Percentiles rank a stretch among this genome's conserved stretches.
Conservation (phyloP, 2,113 vertebrate species). For the Colaptes auratus region DNA sequence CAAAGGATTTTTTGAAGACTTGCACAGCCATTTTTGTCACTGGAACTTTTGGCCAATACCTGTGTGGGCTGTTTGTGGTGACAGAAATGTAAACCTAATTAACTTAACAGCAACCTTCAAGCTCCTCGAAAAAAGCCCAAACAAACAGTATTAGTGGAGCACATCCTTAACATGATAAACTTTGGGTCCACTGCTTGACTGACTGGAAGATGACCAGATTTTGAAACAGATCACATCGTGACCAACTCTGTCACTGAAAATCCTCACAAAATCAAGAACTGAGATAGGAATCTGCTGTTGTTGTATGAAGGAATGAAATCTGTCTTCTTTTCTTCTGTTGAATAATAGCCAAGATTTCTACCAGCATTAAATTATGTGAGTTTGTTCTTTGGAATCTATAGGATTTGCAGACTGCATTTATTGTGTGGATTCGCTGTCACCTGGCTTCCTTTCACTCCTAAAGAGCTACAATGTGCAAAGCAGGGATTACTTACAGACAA, state of each 20-base stretch:
- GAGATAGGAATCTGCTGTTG: not conserved
- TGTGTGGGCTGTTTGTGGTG: fast-evolving
- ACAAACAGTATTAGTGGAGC: not conserved
- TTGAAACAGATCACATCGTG: not conserved
- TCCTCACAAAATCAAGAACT: not conserved
- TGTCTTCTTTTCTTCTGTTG: not conserved
- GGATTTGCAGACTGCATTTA: not conserved
- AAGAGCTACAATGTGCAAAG: not conserved
- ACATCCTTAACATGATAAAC: not conserved
- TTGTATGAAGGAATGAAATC: not conserved
- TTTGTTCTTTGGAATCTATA: not conserved
- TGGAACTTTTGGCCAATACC: not conserved
- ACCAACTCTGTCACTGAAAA: not conserved
- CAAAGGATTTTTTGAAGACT: not conserved
- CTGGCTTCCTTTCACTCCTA: not conserved
- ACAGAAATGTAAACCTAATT: not conserved
- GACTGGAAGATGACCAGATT: not conserved
- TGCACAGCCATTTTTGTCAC: not conserved
- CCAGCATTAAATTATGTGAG: not conserved
- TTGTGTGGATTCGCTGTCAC: not conserved
- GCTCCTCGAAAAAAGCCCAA: fast-evolving
- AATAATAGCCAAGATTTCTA: not conserved
- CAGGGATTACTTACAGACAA: not conserved
- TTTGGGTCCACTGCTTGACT: not conserved
- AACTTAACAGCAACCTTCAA: not conserved